Evolutionary conservation across 1,140 invertebrate genomes (phyloP).

Genomic region (Aphis gossypii): DNA sequence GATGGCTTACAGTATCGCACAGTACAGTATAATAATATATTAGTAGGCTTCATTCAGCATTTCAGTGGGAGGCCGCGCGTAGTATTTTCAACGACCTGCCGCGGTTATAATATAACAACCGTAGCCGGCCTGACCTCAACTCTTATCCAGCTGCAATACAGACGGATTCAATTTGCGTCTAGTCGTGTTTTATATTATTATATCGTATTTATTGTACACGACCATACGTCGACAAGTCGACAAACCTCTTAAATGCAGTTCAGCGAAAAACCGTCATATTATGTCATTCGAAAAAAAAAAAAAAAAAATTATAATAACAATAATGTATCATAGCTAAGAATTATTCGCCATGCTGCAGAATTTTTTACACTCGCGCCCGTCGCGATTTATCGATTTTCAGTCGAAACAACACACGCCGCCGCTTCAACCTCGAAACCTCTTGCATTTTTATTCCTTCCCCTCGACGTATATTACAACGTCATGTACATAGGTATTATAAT

Average conservation of each 20-base stretch:
- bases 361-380: not conserved
- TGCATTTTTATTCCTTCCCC: constrained; percentile 4
- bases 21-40: not conserved
- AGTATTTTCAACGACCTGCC: not conserved
- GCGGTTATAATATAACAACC: not conserved
- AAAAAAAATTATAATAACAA: not conserved
- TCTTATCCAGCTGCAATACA: not conserved
- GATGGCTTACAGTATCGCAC: not conserved
- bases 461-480: not conserved
- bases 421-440: not conserved
- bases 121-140: not conserved
- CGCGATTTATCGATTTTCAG: not conserved
- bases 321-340: not conserved
- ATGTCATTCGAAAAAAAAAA: not conserved
- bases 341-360: not conserved
- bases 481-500: not conserved
- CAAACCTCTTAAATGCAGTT: not conserved
- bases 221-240: too few species aligned
- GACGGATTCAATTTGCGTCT: not conserved
- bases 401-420: not conserved
- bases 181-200: not conserved
- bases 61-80: too few species aligned
- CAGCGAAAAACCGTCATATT: not conserved
- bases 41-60: not conserved
- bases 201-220: not conserved